Conservation (phyloP, 2,797 vertebrate genomes). For the Arctocebus calabarensis region DNA sequence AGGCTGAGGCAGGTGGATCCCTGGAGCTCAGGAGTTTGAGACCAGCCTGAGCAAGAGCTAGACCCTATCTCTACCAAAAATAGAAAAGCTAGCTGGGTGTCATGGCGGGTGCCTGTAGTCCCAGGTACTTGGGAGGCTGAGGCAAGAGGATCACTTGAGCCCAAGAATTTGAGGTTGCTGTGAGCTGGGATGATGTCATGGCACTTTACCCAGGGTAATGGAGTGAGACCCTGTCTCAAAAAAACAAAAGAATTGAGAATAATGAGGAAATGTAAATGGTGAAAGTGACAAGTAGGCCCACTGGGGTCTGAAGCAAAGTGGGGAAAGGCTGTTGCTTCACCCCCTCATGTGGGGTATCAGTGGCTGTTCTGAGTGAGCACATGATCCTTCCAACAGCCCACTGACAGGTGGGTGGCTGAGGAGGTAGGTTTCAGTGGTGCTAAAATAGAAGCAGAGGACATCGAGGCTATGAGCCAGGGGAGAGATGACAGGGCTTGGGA, state of each 20-base stretch:
- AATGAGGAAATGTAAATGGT: neutral
- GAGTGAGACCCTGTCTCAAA: no score
- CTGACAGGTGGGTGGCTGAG: neutral
- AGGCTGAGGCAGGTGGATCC: no score
- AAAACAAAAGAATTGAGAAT: neutral
- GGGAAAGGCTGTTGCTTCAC: neutral
- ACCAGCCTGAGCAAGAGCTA: no score
- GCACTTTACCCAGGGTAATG: no score
- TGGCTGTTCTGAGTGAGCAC: fast-evolving
- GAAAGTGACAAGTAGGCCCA: neutral
- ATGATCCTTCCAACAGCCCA: neutral
- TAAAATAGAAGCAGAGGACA: neutral
- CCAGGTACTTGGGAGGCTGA: no score
- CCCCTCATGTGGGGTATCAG: neutral
- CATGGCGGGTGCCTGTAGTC: no score
- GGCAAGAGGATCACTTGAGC: no score
- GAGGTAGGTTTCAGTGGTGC: neutral
- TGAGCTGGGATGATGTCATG: no score
- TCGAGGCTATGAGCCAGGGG: neutral
- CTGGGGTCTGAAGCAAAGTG: fast-evolving
- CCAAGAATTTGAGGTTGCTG: no score
- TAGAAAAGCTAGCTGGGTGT: no score
- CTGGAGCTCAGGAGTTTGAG: no score
- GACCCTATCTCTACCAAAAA: no score
- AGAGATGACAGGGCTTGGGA: neutral